Conservation (phyloP, 2,113 vertebrate genomes). For the Oceanites oceanicus region DNA sequence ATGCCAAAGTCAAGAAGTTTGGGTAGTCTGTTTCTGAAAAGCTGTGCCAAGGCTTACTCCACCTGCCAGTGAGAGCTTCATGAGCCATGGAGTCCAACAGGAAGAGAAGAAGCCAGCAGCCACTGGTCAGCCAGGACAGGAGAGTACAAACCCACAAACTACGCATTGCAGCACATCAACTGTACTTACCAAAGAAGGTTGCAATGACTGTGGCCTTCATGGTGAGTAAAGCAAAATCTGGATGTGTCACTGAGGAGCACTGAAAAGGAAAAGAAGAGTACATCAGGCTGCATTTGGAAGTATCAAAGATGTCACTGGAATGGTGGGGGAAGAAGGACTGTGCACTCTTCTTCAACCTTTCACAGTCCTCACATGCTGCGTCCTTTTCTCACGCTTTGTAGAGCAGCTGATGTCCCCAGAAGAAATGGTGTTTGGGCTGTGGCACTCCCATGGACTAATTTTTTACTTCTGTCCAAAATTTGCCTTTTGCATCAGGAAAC, state of each 20-base stretch:
- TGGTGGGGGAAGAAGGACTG: neutral
- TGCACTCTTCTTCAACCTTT: neutral
- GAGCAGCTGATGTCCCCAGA: neutral
- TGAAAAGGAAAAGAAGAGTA: constrained; percentile 23
- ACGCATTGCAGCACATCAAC: neutral
- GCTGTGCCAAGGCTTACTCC: neutral
- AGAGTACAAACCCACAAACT: neutral
- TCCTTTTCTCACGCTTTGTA: neutral
- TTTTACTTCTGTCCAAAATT: neutral
- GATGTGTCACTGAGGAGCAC: neutral
- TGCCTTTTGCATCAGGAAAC: neutral
- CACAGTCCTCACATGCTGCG: neutral
- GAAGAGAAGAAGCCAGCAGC: neutral
- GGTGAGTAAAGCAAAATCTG: constrained; percentile 41
- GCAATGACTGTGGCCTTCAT: constrained; percentile 74
- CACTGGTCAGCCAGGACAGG: neutral
- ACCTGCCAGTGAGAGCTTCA: neutral
- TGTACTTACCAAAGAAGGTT: constrained; percentile 75
- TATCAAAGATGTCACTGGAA: neutral
- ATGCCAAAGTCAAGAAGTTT: neutral
- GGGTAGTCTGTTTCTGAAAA: neutral
- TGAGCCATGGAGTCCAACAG: neutral
- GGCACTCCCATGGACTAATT: neutral
- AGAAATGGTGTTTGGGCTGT: neutral
- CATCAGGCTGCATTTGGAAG: neutral